phyloP scores from a whole-genome alignment of 1,140 invertebrate species.

The Bombus picipes region DNA sequence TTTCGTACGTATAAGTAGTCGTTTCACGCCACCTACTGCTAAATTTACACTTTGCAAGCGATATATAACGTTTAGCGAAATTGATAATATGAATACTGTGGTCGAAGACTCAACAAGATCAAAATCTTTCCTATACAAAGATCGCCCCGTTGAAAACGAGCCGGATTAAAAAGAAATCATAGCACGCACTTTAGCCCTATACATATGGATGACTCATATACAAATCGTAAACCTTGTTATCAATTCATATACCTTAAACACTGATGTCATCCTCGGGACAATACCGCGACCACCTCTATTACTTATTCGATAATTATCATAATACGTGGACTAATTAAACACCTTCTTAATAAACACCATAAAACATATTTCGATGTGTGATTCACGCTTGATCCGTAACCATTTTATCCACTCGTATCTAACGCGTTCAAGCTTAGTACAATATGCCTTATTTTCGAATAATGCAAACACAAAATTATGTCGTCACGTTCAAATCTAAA shows the following conservation, averaged over 20 bases:
- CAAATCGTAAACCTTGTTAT: constrained; percentile 35
- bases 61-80: not conserved
- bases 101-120: too few species aligned
- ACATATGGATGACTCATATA: constrained; percentile 24
- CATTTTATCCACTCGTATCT: too few species aligned
- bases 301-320: not conserved
- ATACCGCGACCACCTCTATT: not conserved
- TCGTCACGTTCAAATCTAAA: too few species aligned
- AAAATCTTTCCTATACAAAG: too few species aligned
- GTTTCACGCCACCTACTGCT: not conserved
- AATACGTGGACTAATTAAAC: not conserved
- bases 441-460: too few species aligned
- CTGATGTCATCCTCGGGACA: constrained; percentile 23
- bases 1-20: not conserved
- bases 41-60: not conserved
- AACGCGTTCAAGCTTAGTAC: too few species aligned
- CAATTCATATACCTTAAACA: constrained; percentile 16
- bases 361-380: not conserved
- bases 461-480: too few species aligned
- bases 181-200: too few species aligned
- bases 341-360: not conserved
- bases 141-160: not conserved
- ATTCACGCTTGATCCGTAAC: not conserved
- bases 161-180: not conserved
- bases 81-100: not conserved